phyloP scores from a whole-genome alignment of 2,113 vertebrate species.

The Anarrhichthys ocellatus region DNA sequence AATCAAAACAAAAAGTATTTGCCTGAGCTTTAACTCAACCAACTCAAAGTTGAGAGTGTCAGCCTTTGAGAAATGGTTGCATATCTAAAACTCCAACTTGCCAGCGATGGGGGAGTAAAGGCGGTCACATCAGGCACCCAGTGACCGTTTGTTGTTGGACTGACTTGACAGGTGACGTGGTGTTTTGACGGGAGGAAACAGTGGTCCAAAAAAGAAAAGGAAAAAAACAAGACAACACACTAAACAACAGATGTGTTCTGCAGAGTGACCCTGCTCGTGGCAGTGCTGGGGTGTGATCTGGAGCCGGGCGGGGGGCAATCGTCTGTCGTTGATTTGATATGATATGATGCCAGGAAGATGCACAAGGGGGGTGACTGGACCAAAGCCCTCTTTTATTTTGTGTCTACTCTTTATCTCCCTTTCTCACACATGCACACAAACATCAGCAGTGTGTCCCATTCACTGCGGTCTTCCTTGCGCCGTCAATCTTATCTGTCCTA shows the following conservation, averaged over 20 bases:
- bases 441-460: conserved; percentile 54
- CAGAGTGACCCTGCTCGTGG: conserved; percentile 63
- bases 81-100: conserved; percentile 63
- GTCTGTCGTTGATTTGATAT: conserved; percentile 44
- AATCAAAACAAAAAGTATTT: background rate
- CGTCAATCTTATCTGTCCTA: conserved; percentile 71
- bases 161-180: conserved; percentile 58
- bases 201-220: conserved; percentile 32
- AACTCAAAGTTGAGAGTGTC: background rate
- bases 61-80: conserved; percentile 46
- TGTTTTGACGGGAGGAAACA: conserved; percentile 54
- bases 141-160: conserved; percentile 45
- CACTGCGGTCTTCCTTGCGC: conserved; percentile 50
- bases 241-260: conserved; percentile 64
- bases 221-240: conserved; percentile 39
- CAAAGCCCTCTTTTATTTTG: conserved; percentile 44
- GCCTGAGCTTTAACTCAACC: background rate
- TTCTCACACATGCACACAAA: conserved; percentile 55
- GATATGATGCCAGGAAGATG: conserved; percentile 56
- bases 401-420: conserved; percentile 51
- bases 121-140: conserved; percentile 51
- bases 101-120: conserved; percentile 27
- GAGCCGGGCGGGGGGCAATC: conserved; percentile 19
- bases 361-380: conserved; percentile 27
- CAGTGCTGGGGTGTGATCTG: conserved; percentile 55